A percentile compares a stretch with the other conserved stretches of the same genome.
Conservation (phyloP, 2,888 invertebrate species). For the Nowickia ferox region DNA sequence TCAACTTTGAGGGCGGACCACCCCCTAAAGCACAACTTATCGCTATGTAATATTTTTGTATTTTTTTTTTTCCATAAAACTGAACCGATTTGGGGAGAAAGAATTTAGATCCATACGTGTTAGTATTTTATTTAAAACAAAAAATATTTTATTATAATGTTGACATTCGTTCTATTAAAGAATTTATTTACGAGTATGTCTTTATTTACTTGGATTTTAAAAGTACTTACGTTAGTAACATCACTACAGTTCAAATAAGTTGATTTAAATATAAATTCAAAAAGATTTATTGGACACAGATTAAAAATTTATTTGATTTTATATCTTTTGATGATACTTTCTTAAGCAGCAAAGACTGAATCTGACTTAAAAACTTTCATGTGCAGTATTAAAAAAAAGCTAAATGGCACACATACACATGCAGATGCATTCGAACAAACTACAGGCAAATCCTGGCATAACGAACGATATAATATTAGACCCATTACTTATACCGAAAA, state of each 20-base stretch:
- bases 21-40: too few relatives aligned
- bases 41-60: too few relatives aligned
- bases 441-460: not conserved
- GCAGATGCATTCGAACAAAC: not conserved
- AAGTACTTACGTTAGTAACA: constrained; percentile 2
- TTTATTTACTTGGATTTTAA: not conserved
- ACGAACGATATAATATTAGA: not conserved
- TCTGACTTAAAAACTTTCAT: not conserved
- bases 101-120: too few relatives aligned
- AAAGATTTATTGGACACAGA: constrained; percentile 68
- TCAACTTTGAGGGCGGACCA: too few relatives aligned
- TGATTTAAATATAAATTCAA: constrained; percentile 56
- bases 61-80: too few relatives aligned
- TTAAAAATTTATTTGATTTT: constrained; percentile 71
- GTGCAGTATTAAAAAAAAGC: not conserved
- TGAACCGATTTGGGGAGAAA: too few relatives aligned
- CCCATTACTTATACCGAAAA: too few relatives aligned
- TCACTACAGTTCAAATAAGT: constrained; percentile 8
- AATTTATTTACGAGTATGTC: too few relatives aligned
- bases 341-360: constrained; percentile 27
- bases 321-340: constrained; percentile 60
- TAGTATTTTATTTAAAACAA: too few relatives aligned
- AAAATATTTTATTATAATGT: too few relatives aligned
- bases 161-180: too few relatives aligned
- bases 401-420: not conserved